Evolutionary conservation across 2,888 invertebrate genomes (phyloP).

Genomic region (Sipha maydis): DNA sequence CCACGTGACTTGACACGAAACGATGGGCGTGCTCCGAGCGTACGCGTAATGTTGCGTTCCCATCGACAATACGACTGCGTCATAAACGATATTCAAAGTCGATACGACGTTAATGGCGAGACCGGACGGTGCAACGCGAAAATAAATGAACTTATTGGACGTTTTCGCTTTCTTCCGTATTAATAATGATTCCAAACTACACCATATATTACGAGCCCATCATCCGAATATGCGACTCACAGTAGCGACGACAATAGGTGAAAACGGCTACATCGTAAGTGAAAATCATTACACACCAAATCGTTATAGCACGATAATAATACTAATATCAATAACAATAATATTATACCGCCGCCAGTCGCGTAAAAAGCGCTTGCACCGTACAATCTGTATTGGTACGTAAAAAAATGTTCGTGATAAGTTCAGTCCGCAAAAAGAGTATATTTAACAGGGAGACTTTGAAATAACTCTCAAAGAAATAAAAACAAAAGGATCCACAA

Average conservation of each 20-base stretch:
- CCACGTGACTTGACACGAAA: slow-evolving; percentile 21
- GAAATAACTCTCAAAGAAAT: no score
- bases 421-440: no score
- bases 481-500: no score
- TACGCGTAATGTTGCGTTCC: not conserved
- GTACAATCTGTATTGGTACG: no score
- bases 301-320: not conserved
- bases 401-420: no score
- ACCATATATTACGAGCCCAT: not conserved
- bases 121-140: not conserved
- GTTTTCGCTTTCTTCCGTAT: slow-evolving; percentile 20
- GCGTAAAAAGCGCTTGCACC: not conserved
- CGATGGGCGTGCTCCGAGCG: slow-evolving; percentile 5
- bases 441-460: no score
- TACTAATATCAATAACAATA: not conserved
- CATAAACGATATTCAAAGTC: not conserved
- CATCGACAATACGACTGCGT: not conserved
- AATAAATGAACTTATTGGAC: not conserved
- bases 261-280: slow-evolving; percentile 21
- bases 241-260: not conserved
- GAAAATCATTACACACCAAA: slow-evolving; percentile 30
- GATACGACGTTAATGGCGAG: not conserved
- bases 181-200: no score
- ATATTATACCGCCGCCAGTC: not conserved
- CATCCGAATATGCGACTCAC: not conserved